These are phyloP conservation scores for Tortricodes alternella DNA, from an alignment of 2,888 invertebrate species.

Conservation along the genomic window DNA sequence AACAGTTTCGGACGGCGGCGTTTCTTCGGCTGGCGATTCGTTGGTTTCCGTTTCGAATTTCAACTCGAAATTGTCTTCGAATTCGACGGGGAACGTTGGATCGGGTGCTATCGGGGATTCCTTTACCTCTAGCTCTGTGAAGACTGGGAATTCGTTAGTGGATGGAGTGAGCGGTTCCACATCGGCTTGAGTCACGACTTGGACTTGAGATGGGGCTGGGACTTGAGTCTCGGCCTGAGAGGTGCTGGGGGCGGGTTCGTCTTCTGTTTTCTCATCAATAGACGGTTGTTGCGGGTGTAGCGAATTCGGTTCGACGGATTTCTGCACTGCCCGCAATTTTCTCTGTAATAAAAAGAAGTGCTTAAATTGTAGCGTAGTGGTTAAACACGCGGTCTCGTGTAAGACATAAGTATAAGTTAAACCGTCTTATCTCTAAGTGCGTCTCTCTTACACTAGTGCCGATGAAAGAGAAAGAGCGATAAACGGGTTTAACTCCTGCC, in stretches of 20 bases:
- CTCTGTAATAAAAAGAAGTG: constrained; percentile 70
- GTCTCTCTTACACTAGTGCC: too few relatives aligned
- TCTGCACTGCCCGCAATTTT: constrained; percentile 85
- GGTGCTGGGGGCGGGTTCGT: constrained; percentile 40
- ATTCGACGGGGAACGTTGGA: constrained; percentile 62
- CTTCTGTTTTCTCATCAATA: constrained; percentile 64
- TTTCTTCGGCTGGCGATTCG: constrained; percentile 45
- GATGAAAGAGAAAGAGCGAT: too few relatives aligned
- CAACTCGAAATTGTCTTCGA: constrained; percentile 55
- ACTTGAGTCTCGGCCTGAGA: constrained; percentile 24
- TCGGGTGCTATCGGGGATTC: constrained; percentile 50
- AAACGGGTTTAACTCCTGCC: too few relatives aligned
- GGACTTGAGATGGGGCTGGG: neutral
- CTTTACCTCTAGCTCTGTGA: neutral
- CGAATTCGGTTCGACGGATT: constrained; percentile 76
- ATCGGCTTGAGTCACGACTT: constrained; percentile 11
- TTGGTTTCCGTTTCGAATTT: constrained; percentile 45
- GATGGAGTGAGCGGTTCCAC: constrained; percentile 13
- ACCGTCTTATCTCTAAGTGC: too few relatives aligned
- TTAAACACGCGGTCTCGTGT: too few relatives aligned
- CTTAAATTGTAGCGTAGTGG: too few relatives aligned
- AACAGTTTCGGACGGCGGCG: constrained; percentile 42
- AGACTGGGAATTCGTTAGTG: constrained; percentile 7
- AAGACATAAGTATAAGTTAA: too few relatives aligned
- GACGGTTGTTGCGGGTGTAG: constrained; percentile 51